phyloP scores from a whole-genome alignment of 2,888 invertebrate genomes.

The Acleris holmiana region DNA sequence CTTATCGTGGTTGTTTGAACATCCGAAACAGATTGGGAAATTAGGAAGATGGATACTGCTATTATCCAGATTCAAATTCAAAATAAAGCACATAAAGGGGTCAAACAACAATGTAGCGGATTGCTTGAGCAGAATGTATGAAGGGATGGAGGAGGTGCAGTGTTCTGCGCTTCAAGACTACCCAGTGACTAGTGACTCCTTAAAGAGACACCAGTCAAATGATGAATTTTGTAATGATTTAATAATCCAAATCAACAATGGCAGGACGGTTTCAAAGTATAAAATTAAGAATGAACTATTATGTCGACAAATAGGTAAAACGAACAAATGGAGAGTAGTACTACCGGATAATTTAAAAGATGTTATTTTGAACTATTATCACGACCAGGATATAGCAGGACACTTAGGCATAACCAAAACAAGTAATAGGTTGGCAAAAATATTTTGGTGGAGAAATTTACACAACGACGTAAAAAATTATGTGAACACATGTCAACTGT shows the following conservation, averaged over 20 bases:
- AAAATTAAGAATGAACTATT: conserved; percentile 18
- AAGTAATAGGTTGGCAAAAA: background rate
- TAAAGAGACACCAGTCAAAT: conserved; percentile 6
- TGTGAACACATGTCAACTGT: background rate
- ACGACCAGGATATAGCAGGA: conserved; percentile 16
- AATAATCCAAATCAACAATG: conserved; percentile 4
- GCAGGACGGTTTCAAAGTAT: background rate
- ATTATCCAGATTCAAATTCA: conserved; percentile 10
- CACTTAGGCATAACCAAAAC: conserved; percentile 19
- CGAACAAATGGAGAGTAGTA: conserved; percentile 18
- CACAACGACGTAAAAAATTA: conserved; percentile 2
- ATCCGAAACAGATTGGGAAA: conserved; percentile 25
- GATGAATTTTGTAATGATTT: conserved; percentile 11
- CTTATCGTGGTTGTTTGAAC: conserved; percentile 25
- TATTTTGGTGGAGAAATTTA: conserved; percentile 10
- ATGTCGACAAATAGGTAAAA: conserved; percentile 12
- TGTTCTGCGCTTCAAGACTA: conserved; percentile 11
- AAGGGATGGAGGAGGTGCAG: background rate
- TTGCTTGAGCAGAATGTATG: conserved; percentile 16
- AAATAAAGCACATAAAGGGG: conserved; percentile 19
- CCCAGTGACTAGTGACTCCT: conserved; percentile 6
- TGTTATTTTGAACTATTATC: conserved; percentile 15
- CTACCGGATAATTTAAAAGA: conserved; percentile 4
- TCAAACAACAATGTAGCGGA: conserved; percentile 8
- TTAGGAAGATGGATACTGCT: conserved; percentile 12